phyloP scores from a whole-genome alignment of 2,113 vertebrate genomes.

The Corydoras sp. region DNA sequence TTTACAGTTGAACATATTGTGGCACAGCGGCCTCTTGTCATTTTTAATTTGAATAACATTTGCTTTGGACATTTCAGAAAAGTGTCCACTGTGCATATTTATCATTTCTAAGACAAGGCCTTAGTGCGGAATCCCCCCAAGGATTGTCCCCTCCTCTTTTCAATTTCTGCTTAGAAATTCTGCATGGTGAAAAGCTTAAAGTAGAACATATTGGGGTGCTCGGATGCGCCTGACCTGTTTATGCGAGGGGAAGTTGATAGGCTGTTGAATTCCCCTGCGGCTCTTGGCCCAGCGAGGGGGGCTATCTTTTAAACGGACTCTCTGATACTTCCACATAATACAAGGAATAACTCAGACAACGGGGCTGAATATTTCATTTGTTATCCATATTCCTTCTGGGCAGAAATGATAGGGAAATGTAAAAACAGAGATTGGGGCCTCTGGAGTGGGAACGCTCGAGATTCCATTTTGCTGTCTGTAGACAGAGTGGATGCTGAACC shows the following conservation, averaged over 20 bases:
- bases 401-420: constrained; percentile 76
- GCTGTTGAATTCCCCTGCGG: constrained; percentile 69
- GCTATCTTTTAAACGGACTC: constrained; percentile 74
- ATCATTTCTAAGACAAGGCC: constrained; percentile 61
- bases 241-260: constrained; percentile 68
- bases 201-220: constrained; percentile 66
- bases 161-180: constrained; percentile 65
- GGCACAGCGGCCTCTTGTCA: constrained; percentile 58
- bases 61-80: constrained; percentile 61
- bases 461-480: constrained; percentile 71
- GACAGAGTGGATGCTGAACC: constrained; percentile 65
- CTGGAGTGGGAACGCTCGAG: constrained; percentile 69
- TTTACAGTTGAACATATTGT: constrained; percentile 63
- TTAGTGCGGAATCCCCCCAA: constrained; percentile 54
- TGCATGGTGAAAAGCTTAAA: constrained; percentile 65
- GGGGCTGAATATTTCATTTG: constrained; percentile 84
- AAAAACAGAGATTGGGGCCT: constrained; percentile 76
- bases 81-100: constrained; percentile 57
- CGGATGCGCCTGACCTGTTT: constrained; percentile 72
- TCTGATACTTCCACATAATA: constrained; percentile 74
- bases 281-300: constrained; percentile 60
- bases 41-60: constrained; percentile 70
- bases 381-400: constrained; percentile 85
- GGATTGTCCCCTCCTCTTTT: constrained; percentile 47
- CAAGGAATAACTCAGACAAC: constrained; percentile 85